phyloP scores from a whole-genome alignment of 2,888 invertebrate genomes.

The Heliconius hortense region DNA sequence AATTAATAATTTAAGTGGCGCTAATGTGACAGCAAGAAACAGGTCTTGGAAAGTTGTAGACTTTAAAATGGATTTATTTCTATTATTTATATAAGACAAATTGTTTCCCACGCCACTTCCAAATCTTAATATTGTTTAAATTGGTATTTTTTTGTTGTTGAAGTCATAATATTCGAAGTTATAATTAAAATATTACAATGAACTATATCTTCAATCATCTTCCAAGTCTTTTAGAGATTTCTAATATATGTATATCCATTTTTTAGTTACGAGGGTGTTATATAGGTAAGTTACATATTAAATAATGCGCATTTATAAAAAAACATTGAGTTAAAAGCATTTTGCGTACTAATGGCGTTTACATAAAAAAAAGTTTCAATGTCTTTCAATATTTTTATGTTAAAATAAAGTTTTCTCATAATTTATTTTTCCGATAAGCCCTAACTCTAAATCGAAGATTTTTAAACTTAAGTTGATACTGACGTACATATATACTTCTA shows the following conservation, averaged over 20 bases:
- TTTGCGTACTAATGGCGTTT: not conserved
- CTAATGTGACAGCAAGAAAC: conserved; percentile 1
- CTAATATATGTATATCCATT: not conserved
- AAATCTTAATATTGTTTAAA: not conserved
- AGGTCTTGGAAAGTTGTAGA: not conserved
- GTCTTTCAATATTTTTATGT: not conserved
- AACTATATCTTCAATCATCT: too few relatives aligned
- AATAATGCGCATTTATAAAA: not conserved
- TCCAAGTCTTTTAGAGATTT: too few relatives aligned
- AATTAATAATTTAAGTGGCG: not conserved
- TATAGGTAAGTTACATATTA: not conserved
- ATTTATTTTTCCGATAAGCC: not conserved
- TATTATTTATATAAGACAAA: not conserved
- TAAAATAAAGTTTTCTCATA: not conserved
- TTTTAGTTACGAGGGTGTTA: not conserved
- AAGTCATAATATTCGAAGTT: too few relatives aligned
- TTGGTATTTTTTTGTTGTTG: too few relatives aligned
- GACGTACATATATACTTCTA: not conserved
- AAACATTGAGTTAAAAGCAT: conserved; percentile 1
- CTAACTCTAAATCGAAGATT: not conserved
- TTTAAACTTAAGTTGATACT: not conserved
- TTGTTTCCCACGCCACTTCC: not conserved
- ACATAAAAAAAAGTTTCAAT: not conserved
- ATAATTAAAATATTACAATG: too few relatives aligned
- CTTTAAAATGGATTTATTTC: not conserved